Evolutionary conservation across 1,140 invertebrate genomes (phyloP).

Genomic region (Aricia agestis): DNA sequence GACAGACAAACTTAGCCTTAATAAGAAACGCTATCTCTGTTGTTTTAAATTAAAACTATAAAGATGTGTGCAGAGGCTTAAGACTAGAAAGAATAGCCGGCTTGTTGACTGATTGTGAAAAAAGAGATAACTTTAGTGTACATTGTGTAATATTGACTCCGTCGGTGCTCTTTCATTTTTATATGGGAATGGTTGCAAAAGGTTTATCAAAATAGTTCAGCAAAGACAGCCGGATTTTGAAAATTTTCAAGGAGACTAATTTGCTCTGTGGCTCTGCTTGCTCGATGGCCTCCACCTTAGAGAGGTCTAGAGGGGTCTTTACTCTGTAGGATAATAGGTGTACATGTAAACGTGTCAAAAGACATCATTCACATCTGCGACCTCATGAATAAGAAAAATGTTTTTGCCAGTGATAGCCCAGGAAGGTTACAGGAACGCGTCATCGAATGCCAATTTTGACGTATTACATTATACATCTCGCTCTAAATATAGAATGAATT

Average conservation of each 20-base stretch:
- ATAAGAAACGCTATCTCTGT: conserved; percentile 47
- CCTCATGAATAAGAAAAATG: neutral
- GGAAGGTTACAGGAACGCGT: neutral
- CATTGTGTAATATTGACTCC: conserved; percentile 44
- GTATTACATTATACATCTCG: neutral
- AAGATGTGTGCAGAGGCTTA: conserved; percentile 40
- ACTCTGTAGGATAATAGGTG: too few species aligned
- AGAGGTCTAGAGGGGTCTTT: too few species aligned
- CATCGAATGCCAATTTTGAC: conserved; percentile 1
- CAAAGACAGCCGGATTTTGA: too few species aligned
- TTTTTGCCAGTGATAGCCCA: neutral
- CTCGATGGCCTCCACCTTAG: too few species aligned
- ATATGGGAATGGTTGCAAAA: conserved; percentile 8
- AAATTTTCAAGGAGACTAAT: too few species aligned
- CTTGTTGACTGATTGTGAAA: conserved; percentile 46
- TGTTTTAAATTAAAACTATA: conserved; percentile 54
- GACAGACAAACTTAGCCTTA: conserved; percentile 35
- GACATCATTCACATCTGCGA: neutral
- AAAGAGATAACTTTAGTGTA: conserved; percentile 36
- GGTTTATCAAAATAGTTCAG: neutral
- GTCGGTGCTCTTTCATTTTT: conserved; percentile 24
- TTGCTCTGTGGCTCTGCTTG: too few species aligned
- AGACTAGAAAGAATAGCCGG: conserved; percentile 40
- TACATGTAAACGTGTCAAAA: neutral
- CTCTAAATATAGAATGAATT: conserved; percentile 19